A percentile compares a stretch with the other conserved stretches of the same genome.
phyloP scores from a whole-genome alignment of 2,797 vertebrate genomes.

The Eulemur albifrons region DNA sequence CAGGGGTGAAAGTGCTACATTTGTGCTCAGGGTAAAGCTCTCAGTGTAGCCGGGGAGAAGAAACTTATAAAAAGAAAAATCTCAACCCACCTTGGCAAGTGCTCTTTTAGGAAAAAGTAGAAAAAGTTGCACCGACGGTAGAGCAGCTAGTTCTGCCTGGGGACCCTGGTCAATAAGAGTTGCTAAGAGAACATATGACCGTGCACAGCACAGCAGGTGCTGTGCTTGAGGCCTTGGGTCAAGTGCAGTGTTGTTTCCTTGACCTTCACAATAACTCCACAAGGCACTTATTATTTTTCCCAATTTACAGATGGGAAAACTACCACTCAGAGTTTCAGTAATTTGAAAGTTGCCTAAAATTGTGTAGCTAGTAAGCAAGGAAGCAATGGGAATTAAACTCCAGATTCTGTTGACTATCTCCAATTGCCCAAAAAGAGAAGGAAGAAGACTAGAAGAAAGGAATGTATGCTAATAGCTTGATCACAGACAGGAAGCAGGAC shows the following conservation, averaged over 20 bases:
- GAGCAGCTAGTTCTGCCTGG: not conserved
- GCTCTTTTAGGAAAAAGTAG: constrained; percentile 16
- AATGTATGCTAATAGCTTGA: not conserved
- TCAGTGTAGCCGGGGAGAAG: not conserved
- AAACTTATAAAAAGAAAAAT: constrained; percentile 43
- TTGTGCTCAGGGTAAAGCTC: not conserved
- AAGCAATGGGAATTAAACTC: not conserved
- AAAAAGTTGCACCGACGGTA: not conserved
- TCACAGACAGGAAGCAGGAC: not conserved
- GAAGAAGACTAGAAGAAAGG: not conserved
- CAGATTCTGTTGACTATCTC: not conserved
- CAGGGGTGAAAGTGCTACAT: not conserved
- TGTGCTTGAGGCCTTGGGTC: not conserved
- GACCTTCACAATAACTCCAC: not conserved
- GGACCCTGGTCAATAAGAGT: not conserved
- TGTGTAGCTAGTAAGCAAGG: not conserved
- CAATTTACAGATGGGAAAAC: not conserved
- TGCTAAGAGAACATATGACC: not conserved
- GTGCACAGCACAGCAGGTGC: not conserved
- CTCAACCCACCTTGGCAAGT: not conserved
- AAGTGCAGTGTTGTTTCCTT: not conserved
- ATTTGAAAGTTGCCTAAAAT: not conserved
- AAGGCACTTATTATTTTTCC: not conserved
- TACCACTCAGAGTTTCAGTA: not conserved
- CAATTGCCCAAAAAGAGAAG: not conserved